Evolutionary conservation across 1,140 invertebrate genomes (phyloP).

Genomic region (Trissolcus basalis): DNA sequence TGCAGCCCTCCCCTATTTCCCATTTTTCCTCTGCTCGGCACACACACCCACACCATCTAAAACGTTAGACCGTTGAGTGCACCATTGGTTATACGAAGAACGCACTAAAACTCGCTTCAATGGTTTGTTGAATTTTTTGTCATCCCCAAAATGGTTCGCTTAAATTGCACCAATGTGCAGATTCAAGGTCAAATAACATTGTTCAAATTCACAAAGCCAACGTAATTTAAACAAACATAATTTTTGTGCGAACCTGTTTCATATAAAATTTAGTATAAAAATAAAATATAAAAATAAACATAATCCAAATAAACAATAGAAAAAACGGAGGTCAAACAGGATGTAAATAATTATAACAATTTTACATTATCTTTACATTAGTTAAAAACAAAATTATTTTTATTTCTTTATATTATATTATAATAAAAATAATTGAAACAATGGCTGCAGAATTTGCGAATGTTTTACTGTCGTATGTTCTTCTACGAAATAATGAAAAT

Average conservation of each 20-base stretch:
- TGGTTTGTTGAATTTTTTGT: neutral
- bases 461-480: conserved; percentile 1
- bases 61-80: conserved; percentile 22
- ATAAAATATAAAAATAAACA: too few species aligned
- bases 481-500: conserved; percentile 8
- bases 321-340: too few species aligned
- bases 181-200: too few species aligned
- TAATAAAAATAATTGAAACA: neutral
- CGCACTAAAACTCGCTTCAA: conserved; percentile 9
- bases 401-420: too few species aligned
- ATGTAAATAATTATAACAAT: too few species aligned
- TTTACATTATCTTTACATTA: too few species aligned
- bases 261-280: too few species aligned
- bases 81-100: conserved; percentile 9
- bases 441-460: conserved; percentile 5
- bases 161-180: neutral
- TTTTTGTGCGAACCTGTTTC: too few species aligned
- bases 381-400: too few species aligned
- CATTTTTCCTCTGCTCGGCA: conserved; percentile 30
- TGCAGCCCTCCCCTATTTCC: conserved; percentile 49
- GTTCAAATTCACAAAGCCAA: too few species aligned
- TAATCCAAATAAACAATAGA: too few species aligned
- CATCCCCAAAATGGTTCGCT: neutral
- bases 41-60: conserved; percentile 31
- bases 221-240: too few species aligned